Percentiles rank a stretch among this genome's conserved stretches.
phyloP scores from a whole-genome alignment of 2,888 invertebrate species.

The Coremacera marginata region DNA sequence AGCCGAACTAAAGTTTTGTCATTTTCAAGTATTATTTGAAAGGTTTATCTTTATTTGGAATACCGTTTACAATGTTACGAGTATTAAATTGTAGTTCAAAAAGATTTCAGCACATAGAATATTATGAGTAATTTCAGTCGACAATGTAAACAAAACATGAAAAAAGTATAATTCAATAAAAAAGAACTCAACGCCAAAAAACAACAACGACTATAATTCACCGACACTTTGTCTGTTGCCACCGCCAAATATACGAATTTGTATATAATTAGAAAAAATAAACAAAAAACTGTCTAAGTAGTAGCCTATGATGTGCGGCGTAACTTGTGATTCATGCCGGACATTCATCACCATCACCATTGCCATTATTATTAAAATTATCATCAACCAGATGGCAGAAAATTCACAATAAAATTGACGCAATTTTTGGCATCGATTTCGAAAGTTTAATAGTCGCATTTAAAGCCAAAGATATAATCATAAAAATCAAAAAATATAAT shows the following conservation, averaged over 20 bases:
- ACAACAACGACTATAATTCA: neutral
- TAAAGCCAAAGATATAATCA: too few species aligned
- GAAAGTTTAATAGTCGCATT: neutral
- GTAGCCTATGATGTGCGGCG: neutral
- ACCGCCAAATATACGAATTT: conserved; percentile 4
- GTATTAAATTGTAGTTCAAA: too few species aligned
- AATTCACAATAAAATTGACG: conserved; percentile 12
- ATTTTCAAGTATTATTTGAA: too few species aligned
- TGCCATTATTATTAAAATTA: neutral
- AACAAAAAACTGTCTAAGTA: neutral
- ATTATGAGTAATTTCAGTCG: neutral
- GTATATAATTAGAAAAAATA: conserved; percentile 6
- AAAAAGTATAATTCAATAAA: neutral
- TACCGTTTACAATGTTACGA: too few species aligned
- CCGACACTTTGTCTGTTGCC: conserved; percentile 17
- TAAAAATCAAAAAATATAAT: too few species aligned
- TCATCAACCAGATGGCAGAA: conserved; percentile 1
- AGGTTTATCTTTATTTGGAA: too few species aligned
- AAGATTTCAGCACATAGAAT: too few species aligned
- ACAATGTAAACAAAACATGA: neutral
- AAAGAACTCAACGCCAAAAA: neutral
- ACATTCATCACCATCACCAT: neutral
- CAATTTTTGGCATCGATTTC: conserved; percentile 18
- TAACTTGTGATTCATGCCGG: neutral
- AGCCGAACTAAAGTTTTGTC: too few species aligned